Base-by-base conservation (phyloP, 2,113 vertebrate species). In the Plotosus lineatus region DNA sequence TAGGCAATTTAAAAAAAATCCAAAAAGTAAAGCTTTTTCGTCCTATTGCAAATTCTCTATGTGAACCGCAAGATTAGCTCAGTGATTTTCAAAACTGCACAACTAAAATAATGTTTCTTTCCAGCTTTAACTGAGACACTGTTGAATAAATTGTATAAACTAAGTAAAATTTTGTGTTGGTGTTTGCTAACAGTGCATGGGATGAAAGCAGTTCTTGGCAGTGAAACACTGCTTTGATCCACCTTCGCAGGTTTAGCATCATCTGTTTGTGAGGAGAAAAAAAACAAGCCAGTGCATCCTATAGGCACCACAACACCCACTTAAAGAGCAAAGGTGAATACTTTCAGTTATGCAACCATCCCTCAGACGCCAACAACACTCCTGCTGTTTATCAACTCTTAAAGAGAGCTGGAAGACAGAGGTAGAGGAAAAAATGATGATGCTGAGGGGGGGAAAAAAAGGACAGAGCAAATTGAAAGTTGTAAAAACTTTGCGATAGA, bases 401-500 rank as follows among this genome's bases (percentile, higher is more conserved):
- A 88, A 88, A 87, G 92, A 83, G 36, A 56, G 73, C 87, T 88
- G 86, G 87, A 89, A 89, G 75, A 88, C 86, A 84, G 86, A 89
- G 46, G 69, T 68, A 87, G 84, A 84, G 83, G 78, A 87, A 85
- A 60, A 88, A 68, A 63, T 40, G 48, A 50, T 40, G 73, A 82
- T 56, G 33, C 46, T 48, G 26, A 56, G 55, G 68, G 48, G 38
- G 65, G n/a, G n/a, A 26, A 86, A 71, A 86, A 84, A 86, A 87
- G 87, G 88, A 88, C 85, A 85, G 90, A 90, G 88, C 89, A 92
- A 92, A 93, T 93, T 92, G 92, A 92, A 92, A 93, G 89, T 91
- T 86, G 90, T 89, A 92, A 92, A 93, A 93, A 94, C 91, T 93
- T 94, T 93, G 90, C 91, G 90, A 92, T 93, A 90, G 92, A 93